phyloP scores from a whole-genome alignment of 2,113 vertebrate species.

The Engystomops pustulosus region DNA sequence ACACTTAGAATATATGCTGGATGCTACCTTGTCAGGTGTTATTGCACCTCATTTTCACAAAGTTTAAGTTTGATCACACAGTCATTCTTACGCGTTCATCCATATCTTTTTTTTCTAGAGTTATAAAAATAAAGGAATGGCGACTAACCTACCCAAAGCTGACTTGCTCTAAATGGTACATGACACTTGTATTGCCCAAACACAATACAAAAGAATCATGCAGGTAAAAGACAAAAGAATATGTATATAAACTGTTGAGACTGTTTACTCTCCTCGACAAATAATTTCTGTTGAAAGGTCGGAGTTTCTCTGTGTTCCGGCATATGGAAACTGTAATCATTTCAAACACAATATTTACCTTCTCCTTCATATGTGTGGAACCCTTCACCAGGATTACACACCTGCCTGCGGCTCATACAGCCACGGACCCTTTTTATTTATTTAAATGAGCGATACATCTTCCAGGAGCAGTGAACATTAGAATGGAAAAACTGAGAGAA shows the following conservation, averaged over 20 bases:
- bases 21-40: neutral
- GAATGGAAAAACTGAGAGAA: slow-evolving; percentile 6
- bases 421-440: slow-evolving; percentile 58
- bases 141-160: neutral
- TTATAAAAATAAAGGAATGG: slow-evolving; percentile 16
- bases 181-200: slow-evolving; percentile 35
- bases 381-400: slow-evolving; percentile 56
- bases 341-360: slow-evolving; percentile 67
- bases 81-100: neutral
- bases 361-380: slow-evolving; percentile 60
- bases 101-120: neutral
- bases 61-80: neutral
- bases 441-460: slow-evolving; percentile 62
- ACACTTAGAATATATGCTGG: no score
- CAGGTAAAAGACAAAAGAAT: slow-evolving; percentile 42
- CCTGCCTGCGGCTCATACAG: slow-evolving; percentile 61
- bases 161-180: neutral
- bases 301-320: slow-evolving; percentile 47
- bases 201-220: slow-evolving; percentile 22
- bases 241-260: slow-evolving; percentile 54
- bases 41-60: neutral
- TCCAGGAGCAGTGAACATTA: neutral
- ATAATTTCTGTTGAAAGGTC: slow-evolving; percentile 51
- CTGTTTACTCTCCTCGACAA: slow-evolving; percentile 47
- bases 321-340: slow-evolving; percentile 63